A percentile compares a stretch with the other conserved stretches of the same genome.
These are phyloP conservation scores for Heptranchias perlo DNA, from an alignment of 2,113 vertebrate species.

Conservation along the genomic window DNA sequence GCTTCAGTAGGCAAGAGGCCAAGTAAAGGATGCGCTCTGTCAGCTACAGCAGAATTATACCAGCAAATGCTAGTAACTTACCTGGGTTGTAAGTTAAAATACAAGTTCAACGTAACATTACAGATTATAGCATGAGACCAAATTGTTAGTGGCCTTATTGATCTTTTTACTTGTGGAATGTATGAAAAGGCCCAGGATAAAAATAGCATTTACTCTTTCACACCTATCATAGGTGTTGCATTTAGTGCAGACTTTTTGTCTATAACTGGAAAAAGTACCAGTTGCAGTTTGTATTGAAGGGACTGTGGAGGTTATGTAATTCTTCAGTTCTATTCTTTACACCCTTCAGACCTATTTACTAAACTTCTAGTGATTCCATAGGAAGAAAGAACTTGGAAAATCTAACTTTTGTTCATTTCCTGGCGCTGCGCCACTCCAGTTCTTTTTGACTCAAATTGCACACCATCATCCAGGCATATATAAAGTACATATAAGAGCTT, in stretches of 20 bases:
- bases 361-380: background rate
- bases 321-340: background rate
- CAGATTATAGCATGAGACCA: conserved; percentile 23
- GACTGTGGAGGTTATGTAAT: background rate
- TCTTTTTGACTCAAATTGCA: background rate
- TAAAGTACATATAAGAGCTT: background rate
- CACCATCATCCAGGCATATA: background rate
- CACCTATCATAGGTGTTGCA: background rate
- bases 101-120: background rate
- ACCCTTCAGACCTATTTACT: background rate
- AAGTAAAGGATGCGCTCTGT: background rate
- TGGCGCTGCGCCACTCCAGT: background rate
- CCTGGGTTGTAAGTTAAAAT: background rate
- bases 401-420: background rate
- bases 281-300: background rate
- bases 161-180: background rate
- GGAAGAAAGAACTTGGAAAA: background rate
- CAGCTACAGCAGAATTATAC: background rate
- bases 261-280: background rate
- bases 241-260: background rate
- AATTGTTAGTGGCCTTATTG: conserved; percentile 26
- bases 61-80: conserved; percentile 9
- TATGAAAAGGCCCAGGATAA: background rate
- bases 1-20: conserved; percentile 6
- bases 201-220: background rate